A percentile compares a stretch with the other conserved stretches of the same genome.
Conservation (phyloP, 2,797 vertebrate genomes). For the Epinephelus malabaricus region DNA sequence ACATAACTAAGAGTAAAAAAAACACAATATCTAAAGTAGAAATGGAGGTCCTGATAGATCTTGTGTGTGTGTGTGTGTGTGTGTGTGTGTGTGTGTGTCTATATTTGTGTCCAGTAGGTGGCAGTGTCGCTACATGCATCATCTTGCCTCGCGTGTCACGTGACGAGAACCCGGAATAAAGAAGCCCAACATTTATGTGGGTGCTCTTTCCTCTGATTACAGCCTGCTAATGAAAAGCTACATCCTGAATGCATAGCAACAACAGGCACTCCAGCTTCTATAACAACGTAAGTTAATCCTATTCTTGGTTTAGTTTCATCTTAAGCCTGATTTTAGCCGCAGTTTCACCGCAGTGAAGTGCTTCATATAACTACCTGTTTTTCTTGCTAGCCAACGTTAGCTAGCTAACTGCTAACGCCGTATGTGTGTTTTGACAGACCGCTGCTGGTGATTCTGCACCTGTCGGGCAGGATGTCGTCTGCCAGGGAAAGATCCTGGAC, state of each 20-base stretch:
- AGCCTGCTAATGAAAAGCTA: not conserved
- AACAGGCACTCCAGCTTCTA: not conserved
- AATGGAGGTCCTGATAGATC: too few species aligned
- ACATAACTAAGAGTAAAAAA: too few species aligned
- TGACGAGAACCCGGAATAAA: conserved; percentile 59
- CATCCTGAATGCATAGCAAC: conserved; percentile 9
- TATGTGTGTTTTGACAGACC: conserved; percentile 25
- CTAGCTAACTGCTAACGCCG: conserved; percentile 1
- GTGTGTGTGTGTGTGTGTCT: not conserved
- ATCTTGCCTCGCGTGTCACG: not conserved
- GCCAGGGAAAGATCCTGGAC: conserved; percentile 12
- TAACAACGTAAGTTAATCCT: conserved; percentile 21
- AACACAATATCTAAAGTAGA: too few species aligned
- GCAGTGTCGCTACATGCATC: conserved; percentile 7
- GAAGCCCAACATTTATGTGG: conserved; percentile 30
- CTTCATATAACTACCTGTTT: not conserved
- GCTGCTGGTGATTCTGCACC: conserved; percentile 7
- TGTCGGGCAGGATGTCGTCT: conserved; percentile 60
- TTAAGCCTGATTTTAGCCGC: not conserved
- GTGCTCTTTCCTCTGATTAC: not conserved
- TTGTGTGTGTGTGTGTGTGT: too few species aligned
- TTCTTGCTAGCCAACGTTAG: not conserved
- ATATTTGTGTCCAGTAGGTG: conserved; percentile 50
- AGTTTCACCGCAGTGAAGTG: too few species aligned
- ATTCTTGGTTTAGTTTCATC: rapidly evolving